These are phyloP conservation scores for Nysson spinosus DNA, from an alignment of 2,888 invertebrate species.

Conservation along the genomic window DNA sequence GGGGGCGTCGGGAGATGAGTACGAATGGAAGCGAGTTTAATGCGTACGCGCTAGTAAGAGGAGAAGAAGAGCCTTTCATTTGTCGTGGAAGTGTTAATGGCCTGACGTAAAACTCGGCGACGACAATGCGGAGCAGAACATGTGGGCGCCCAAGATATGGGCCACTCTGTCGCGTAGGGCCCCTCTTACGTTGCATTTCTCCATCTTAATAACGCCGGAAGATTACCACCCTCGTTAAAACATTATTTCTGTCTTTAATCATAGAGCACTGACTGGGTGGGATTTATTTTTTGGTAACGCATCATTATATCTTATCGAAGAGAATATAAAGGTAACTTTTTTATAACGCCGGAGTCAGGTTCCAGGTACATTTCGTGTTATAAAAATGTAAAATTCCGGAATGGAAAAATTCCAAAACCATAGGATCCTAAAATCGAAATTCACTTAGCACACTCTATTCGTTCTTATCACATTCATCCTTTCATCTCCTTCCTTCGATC, in stretches of 20 bases:
- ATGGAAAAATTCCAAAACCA: too few relatives aligned
- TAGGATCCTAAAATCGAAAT: too few relatives aligned
- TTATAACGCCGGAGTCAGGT: too few relatives aligned
- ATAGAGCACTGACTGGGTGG: too few relatives aligned
- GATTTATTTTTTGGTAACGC: too few relatives aligned
- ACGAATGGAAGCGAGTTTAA: constrained; percentile 15
- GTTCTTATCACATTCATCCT: not conserved
- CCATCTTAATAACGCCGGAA: constrained; percentile 48
- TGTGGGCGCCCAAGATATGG: constrained; percentile 73
- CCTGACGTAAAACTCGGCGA: constrained; percentile 68
- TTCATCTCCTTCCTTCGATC: not conserved
- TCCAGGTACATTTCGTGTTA: too few relatives aligned
- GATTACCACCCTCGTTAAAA: constrained; percentile 41
- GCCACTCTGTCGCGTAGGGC: constrained; percentile 62
- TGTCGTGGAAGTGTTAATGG: constrained; percentile 71
- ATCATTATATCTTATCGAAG: too few relatives aligned
- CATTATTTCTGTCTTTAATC: too few relatives aligned
- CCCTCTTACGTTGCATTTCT: constrained; percentile 5
- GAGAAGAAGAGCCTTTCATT: constrained; percentile 58
- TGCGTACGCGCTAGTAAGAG: constrained; percentile 43
- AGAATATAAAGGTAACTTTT: too few relatives aligned
- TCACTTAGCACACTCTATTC: not conserved
- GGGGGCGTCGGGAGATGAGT: constrained; percentile 57
- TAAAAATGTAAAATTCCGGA: too few relatives aligned
- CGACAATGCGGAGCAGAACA: constrained; percentile 68